Conservation (phyloP, 2,888 invertebrate genomes). For the Drosophila sordidula region DNA sequence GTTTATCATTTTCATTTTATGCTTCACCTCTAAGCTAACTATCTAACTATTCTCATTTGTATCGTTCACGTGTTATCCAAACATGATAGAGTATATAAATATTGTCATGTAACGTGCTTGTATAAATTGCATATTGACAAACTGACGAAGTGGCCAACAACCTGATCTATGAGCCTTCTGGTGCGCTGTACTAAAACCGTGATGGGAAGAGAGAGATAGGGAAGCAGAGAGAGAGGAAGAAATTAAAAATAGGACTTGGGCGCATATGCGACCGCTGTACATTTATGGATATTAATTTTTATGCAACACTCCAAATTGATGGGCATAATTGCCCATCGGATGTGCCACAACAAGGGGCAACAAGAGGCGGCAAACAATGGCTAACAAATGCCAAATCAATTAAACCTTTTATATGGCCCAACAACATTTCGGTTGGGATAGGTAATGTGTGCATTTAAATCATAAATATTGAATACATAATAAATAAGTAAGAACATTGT, state of each 20-base stretch:
- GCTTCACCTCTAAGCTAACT: no score
- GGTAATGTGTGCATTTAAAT: no score
- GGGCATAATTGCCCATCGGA: slow-evolving; percentile 59
- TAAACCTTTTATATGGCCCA: slow-evolving; percentile 1
- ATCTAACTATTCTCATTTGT: no score
- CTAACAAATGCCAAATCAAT: slow-evolving; percentile 54
- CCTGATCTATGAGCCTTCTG: slow-evolving; percentile 59
- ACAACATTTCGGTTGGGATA: no score
- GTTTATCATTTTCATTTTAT: no score
- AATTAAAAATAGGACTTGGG: slow-evolving; percentile 10
- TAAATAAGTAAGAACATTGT: no score
- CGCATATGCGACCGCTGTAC: slow-evolving; percentile 61
- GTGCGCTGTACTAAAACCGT: slow-evolving; percentile 1
- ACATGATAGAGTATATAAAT: slow-evolving; percentile 3
- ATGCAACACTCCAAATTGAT: slow-evolving; percentile 73
- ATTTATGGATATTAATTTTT: slow-evolving; percentile 75
- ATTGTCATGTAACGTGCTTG: not conserved
- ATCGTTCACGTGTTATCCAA: no score
- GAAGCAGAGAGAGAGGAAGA: not conserved
- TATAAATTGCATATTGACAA: slow-evolving; percentile 3
- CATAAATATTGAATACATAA: no score
- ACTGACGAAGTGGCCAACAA: slow-evolving; percentile 31
- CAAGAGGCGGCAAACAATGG: not conserved
- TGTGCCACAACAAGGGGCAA: slow-evolving; percentile 19
- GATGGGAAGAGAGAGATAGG: not conserved